phyloP scores from a whole-genome alignment of 1,140 invertebrate species.

The Cydia amplana region DNA sequence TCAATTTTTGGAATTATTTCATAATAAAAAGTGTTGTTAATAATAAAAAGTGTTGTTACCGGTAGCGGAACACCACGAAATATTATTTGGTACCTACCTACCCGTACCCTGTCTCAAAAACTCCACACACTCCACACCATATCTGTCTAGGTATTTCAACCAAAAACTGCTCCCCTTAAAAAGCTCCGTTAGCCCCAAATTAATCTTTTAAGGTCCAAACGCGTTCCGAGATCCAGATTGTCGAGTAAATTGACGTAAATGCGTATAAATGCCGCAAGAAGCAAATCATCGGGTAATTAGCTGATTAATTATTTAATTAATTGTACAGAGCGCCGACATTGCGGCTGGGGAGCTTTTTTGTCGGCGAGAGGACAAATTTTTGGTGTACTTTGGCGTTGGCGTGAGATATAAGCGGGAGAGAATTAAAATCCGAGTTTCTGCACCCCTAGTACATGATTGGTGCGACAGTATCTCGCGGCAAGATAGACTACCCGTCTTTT shows the following conservation, averaged over 20 bases:
- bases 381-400: slow-evolving; percentile 12
- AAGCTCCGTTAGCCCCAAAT: slow-evolving; percentile 29
- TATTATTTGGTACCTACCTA: too few relatives aligned
- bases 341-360: slow-evolving; percentile 48
- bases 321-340: slow-evolving; percentile 58
- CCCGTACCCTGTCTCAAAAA: too few relatives aligned
- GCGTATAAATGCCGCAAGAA: slow-evolving; percentile 59
- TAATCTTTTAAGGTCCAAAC: slow-evolving; percentile 30
- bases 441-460: too few relatives aligned
- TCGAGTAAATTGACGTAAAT: slow-evolving; percentile 67
- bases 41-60: too few relatives aligned
- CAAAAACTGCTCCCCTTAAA: slow-evolving; percentile 22
- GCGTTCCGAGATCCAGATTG: slow-evolving; percentile 39
- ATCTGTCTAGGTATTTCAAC: background rate
- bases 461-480: too few relatives aligned
- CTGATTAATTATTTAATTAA: slow-evolving; percentile 79
- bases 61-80: too few relatives aligned
- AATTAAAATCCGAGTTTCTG: background rate
- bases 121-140: too few relatives aligned
- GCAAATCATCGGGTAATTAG: slow-evolving; percentile 73
- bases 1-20: too few relatives aligned
- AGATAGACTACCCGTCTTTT: too few relatives aligned
- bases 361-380: slow-evolving; percentile 33
- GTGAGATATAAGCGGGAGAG: background rate
- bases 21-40: too few relatives aligned